These are phyloP conservation scores for Pantherophis guttatus DNA, from an alignment of 2,113 vertebrate species.

Conservation along the genomic window DNA sequence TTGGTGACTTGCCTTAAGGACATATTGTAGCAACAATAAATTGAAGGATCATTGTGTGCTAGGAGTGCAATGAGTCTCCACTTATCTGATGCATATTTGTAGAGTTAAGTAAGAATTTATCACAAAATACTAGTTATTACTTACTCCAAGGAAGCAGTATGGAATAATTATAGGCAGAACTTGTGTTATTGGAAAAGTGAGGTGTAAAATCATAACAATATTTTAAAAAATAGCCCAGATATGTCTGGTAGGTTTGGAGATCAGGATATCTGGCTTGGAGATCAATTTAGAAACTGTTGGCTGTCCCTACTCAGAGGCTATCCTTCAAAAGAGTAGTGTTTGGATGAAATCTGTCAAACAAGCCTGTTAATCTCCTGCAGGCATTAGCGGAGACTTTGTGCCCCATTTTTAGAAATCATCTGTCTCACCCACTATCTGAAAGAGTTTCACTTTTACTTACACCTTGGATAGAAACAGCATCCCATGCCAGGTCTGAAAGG, in stretches of 20 bases:
- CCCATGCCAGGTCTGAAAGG: constrained; percentile 63
- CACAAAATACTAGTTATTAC: neutral
- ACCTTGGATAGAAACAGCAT: constrained; percentile 59
- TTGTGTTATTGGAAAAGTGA: neutral
- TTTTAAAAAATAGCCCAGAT: neutral
- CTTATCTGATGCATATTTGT: neutral
- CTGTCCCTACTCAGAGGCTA: neutral
- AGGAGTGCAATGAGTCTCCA: neutral
- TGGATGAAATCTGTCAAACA: neutral
- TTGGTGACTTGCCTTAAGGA: neutral
- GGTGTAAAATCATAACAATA: neutral
- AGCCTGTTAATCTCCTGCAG: neutral
- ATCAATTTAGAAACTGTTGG: neutral
- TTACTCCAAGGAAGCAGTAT: neutral
- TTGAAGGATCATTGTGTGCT: neutral
- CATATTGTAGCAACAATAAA: neutral
- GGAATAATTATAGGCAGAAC: neutral
- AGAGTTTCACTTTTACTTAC: constrained; percentile 48
- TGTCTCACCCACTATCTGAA: neutral
- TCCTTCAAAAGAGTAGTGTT: neutral
- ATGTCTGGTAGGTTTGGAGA: neutral
- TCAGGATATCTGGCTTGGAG: neutral
- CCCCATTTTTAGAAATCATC: neutral
- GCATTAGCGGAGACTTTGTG: neutral
- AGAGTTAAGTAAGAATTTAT: neutral